Evolutionary conservation across 2,888 invertebrate genomes (phyloP).

Genomic region (Sinopyrophorus schimmeli): DNA sequence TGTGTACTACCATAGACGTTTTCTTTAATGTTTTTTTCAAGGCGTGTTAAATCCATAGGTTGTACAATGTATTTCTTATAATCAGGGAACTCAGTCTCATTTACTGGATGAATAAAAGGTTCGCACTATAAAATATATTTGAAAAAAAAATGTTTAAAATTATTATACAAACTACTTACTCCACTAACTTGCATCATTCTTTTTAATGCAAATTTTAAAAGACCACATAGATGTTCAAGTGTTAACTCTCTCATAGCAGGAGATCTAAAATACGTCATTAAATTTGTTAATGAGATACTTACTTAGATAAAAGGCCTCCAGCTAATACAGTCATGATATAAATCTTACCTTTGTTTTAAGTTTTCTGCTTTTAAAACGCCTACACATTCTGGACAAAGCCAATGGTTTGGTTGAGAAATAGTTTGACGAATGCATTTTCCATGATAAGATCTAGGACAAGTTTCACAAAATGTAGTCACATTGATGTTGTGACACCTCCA

Average conservation of each 20-base stretch:
- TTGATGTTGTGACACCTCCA: slow-evolving; percentile 87
- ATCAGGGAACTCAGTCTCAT: slow-evolving; percentile 69
- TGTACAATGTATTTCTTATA: slow-evolving; percentile 83
- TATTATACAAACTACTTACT: slow-evolving; percentile 60
- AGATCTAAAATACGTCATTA: slow-evolving; percentile 60
- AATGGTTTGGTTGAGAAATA: slow-evolving; percentile 60
- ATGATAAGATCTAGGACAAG: slow-evolving; percentile 86
- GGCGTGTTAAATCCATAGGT: slow-evolving; percentile 80
- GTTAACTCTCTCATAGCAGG: slow-evolving; percentile 73
- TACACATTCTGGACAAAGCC: slow-evolving; percentile 90
- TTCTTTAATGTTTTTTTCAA: slow-evolving; percentile 76
- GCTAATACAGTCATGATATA: too few relatives aligned
- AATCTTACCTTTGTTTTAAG: slow-evolving; percentile 68
- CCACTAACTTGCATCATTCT: slow-evolving; percentile 80
- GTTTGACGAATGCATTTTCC: slow-evolving; percentile 69
- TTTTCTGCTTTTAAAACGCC: slow-evolving; percentile 72
- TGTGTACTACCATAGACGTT: slow-evolving; percentile 84
- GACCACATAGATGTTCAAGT: slow-evolving; percentile 73
- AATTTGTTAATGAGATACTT: too few relatives aligned
- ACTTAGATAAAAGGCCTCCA: too few relatives aligned
- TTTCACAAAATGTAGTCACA: slow-evolving; percentile 69
- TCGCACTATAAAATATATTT: slow-evolving; percentile 63
- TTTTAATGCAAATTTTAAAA: slow-evolving; percentile 77
- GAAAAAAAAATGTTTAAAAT: neutral
- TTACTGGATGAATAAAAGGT: slow-evolving; percentile 78